phyloP scores from a whole-genome alignment of 2,113 vertebrate species.

The Alligator sinensis region DNA sequence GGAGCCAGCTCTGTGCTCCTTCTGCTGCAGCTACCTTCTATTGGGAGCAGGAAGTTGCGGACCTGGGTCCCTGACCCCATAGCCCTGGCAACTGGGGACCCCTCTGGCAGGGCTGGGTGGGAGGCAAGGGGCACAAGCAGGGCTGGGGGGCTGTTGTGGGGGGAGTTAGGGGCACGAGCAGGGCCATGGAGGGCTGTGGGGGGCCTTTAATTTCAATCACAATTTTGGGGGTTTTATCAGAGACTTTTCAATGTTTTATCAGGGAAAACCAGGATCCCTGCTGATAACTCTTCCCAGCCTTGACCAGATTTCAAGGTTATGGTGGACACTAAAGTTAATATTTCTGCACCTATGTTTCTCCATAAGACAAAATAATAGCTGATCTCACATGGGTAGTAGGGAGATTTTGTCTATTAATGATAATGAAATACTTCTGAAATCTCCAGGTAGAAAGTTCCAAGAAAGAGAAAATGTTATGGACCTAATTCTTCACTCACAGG shows the following conservation, averaged over 20 bases:
- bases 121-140: no score
- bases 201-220: no score
- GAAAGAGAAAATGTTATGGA: not conserved
- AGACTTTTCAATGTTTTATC: no score
- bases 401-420: constrained; percentile 46
- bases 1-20: no score
- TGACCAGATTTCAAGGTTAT: not conserved
- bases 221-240: not conserved
- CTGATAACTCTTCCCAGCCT: not conserved
- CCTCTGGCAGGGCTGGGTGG: no score
- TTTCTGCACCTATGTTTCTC: not conserved
- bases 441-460: constrained; percentile 23
- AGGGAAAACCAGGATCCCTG: not conserved
- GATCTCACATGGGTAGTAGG: not conserved
- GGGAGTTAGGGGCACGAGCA: no score
- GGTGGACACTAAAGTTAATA: not conserved
- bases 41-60: no score
- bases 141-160: no score
- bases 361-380: not conserved
- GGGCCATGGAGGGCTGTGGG: no score
- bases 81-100: no score
- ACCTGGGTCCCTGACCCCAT: no score
- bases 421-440: constrained; percentile 28
- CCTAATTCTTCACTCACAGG: not conserved
- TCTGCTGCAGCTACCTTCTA: no score